phyloP scores from a whole-genome alignment of 2,113 vertebrate genomes.

The Zosterops lateralis region DNA sequence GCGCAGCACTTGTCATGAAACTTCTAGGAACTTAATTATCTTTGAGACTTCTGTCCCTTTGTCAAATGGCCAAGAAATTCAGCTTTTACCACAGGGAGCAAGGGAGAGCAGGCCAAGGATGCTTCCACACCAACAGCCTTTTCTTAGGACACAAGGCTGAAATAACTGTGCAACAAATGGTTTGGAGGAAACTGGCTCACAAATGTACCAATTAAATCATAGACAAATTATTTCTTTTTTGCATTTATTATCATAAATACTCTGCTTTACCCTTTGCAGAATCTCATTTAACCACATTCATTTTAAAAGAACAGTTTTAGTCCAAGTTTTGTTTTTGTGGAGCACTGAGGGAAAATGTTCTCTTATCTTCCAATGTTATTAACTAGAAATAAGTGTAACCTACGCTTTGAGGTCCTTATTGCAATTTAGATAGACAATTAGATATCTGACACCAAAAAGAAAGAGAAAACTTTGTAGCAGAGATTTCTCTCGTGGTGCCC shows the following conservation, averaged over 20 bases:
- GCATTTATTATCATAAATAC: slow-evolving; percentile 1
- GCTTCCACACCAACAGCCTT: background rate
- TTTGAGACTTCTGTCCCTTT: background rate
- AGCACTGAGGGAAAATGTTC: background rate
- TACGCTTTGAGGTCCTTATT: slow-evolving; percentile 35
- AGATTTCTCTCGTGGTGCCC: slow-evolving; percentile 13
- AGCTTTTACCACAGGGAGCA: background rate
- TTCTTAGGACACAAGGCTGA: background rate
- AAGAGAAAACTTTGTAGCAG: background rate
- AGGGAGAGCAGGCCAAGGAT: background rate
- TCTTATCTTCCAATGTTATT: slow-evolving; percentile 36
- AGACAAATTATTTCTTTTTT: slow-evolving; percentile 38
- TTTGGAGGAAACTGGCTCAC: background rate
- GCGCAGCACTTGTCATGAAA: background rate
- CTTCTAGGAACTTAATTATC: background rate
- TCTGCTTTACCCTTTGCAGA: background rate
- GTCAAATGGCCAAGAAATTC: background rate
- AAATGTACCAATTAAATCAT: background rate
- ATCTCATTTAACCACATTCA: background rate
- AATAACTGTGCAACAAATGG: background rate
- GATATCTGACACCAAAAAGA: slow-evolving; percentile 28
- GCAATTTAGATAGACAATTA: slow-evolving; percentile 65
- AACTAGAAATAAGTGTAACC: slow-evolving; percentile 41
- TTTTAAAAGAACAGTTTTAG: slow-evolving; percentile 11
- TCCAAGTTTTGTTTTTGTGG: background rate